Evolutionary conservation across 2,888 invertebrate genomes (phyloP), one percentile per base, ranked within the genome.

Genomic region (Theretra japonica): DNA sequence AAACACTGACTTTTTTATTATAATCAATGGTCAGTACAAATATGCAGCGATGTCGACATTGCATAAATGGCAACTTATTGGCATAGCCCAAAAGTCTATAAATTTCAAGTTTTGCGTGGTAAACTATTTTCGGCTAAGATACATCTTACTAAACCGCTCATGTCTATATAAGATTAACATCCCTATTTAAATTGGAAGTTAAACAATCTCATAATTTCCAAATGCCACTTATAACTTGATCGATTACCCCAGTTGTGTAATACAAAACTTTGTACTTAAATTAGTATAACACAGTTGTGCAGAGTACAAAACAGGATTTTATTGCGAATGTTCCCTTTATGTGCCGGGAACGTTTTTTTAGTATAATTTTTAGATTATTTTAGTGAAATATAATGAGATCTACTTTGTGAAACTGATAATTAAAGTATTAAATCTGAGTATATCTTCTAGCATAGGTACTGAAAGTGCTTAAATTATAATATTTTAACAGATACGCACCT

Each of bases 281-380:
- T 75, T 76, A 74, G 30, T 78, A 17, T 70, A 73, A 50, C 53
- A 30, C 70, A 60, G 70, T 74, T 73, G 70, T 72, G 73, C 77
- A 78, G 70, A 74, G 75, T 71, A 71, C 71, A 72, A 48, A 59
- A 58, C 65, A 21, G 21, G 15, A 8, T 65, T 65, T 15, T 65
- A 41, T 62, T 48, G 62, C 15, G 62, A 62, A 62, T 33, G 65
- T 48, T 48, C 65, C 65, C 41, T 17, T 53, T 53, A 65, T 48
- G 48, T 65, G 23, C 17, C 65, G 23, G 65, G 65, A 65, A 65
- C 65, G 5, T 48, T 65, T 48, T 65, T 23, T 23, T 72, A 69
- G 68, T 30, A 28, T 69, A 57, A 60, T 59, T 70, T 59, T 70
- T 70, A 70, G 70, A 60, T n/a, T 70, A 73, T 71, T 68, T 68